These are phyloP conservation scores for Camptogramma bilineatum DNA, from an alignment of 2,888 invertebrate species.

Conservation along the genomic window DNA sequence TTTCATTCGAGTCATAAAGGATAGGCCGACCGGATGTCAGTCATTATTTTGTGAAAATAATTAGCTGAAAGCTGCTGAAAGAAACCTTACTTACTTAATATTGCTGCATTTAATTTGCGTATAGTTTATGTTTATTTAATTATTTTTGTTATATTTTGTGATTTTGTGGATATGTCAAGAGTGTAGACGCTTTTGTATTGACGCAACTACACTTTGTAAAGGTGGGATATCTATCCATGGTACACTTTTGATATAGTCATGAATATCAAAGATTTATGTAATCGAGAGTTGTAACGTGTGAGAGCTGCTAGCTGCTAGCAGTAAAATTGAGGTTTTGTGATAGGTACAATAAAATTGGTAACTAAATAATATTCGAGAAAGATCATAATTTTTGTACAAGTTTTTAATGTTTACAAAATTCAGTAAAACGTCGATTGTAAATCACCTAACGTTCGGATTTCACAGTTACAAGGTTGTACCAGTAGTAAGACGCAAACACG, in stretches of 20 bases:
- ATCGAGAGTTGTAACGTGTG: constrained; percentile 69
- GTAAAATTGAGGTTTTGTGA: constrained; percentile 83
- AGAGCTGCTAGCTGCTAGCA: constrained; percentile 82
- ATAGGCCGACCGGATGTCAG: constrained; percentile 43
- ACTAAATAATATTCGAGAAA: constrained; percentile 68
- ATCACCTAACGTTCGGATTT: constrained; percentile 51
- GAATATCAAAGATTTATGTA: constrained; percentile 60
- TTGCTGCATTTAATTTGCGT: constrained; percentile 69
- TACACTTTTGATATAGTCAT: constrained; percentile 63
- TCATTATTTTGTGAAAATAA: constrained; percentile 53
- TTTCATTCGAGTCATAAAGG: constrained; percentile 36
- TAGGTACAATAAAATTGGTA: constrained; percentile 83
- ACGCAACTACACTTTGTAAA: constrained; percentile 59
- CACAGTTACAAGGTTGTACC: constrained; percentile 51
- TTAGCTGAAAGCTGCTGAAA: constrained; percentile 74
- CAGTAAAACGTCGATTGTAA: constrained; percentile 54
- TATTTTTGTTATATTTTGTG: constrained; percentile 66
- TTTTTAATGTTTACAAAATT: constrained; percentile 60
- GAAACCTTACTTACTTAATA: constrained; percentile 73
- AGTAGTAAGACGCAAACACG: constrained; percentile 63
- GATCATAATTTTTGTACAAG: constrained; percentile 77
- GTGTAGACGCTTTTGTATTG: constrained; percentile 49
- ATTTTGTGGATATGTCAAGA: constrained; percentile 60
- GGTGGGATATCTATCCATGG: constrained; percentile 46
- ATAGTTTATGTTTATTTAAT: constrained; percentile 66